A percentile compares a stretch with the other conserved stretches of the same genome.
Conservation (phyloP, 1,140 invertebrate species). For the Tigriopus japonicus region DNA sequence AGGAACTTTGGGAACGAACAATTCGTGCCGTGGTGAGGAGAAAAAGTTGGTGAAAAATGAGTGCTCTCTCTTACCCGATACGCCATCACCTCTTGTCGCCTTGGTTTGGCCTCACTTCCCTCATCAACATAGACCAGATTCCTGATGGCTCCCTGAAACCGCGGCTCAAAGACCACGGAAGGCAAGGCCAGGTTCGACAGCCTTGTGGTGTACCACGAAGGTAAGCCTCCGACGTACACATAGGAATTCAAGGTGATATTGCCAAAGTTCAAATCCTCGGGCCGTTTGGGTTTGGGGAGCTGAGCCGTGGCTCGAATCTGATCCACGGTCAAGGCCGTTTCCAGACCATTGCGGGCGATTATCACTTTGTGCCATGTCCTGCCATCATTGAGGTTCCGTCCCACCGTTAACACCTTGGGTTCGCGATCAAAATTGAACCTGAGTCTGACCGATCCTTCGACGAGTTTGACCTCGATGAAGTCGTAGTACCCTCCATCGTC, state of each 20-base stretch:
- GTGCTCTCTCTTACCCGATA: conserved; percentile 12
- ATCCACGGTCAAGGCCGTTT: conserved; percentile 60
- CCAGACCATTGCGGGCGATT: conserved; percentile 48
- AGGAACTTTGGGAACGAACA: too few species aligned
- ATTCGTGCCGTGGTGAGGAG: too few species aligned
- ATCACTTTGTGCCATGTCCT: conserved; percentile 68
- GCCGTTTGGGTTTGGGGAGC: conserved; percentile 32
- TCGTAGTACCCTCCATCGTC: conserved; percentile 84
- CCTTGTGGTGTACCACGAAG: conserved; percentile 65
- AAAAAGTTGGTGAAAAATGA: background rate
- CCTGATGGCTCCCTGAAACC: conserved; percentile 32
- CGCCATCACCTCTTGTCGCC: conserved; percentile 13
- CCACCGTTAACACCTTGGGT: conserved; percentile 66
- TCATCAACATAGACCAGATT: conserved; percentile 13
- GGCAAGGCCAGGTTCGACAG: conserved; percentile 58
- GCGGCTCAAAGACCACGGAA: conserved; percentile 73
- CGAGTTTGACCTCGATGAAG: conserved; percentile 84
- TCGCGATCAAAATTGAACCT: conserved; percentile 68
- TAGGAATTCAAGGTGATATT: conserved; percentile 63
- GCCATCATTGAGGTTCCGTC: conserved; percentile 61
- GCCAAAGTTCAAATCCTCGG: conserved; percentile 43
- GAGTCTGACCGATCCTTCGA: conserved; percentile 66
- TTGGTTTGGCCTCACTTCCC: background rate
- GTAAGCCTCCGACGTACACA: conserved; percentile 78
- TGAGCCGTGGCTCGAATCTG: conserved; percentile 29